phyloP scores from a whole-genome alignment of 2,113 vertebrate species.

The Marmota monax region DNA sequence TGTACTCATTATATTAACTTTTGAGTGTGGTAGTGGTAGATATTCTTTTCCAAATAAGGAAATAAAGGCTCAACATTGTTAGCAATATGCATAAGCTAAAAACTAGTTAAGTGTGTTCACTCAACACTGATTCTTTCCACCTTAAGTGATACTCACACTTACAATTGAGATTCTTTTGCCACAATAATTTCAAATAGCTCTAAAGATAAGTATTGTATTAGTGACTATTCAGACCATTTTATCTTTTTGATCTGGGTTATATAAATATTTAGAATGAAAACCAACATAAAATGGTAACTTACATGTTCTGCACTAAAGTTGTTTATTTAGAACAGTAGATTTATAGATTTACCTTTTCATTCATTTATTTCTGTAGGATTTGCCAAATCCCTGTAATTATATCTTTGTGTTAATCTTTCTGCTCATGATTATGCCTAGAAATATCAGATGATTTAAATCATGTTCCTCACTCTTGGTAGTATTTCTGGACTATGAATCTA shows the following conservation, averaged over 20 bases:
- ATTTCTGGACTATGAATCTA: background rate
- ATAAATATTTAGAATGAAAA: background rate
- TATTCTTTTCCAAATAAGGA: too few species aligned
- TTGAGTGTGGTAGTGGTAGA: too few species aligned
- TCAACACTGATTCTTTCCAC: background rate
- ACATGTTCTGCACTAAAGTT: background rate
- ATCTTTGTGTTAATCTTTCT: background rate
- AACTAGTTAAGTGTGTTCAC: too few species aligned
- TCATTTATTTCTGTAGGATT: background rate
- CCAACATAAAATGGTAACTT: background rate
- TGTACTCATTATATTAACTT: too few species aligned
- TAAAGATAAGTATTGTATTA: background rate
- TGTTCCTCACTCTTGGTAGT: background rate
- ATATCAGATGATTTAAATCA: background rate
- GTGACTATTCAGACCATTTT: background rate
- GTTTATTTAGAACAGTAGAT: background rate
- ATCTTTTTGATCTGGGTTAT: background rate
- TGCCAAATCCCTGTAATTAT: background rate
- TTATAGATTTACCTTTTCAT: background rate
- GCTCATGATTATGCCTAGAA: background rate
- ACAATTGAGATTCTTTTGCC: too few species aligned
- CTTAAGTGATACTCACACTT: too few species aligned
- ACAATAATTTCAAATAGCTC: background rate
- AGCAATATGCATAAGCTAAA: too few species aligned
- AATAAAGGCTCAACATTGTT: too few species aligned